phyloP scores from a whole-genome alignment of 1,140 invertebrate genomes.

The Holotrichia oblita region DNA sequence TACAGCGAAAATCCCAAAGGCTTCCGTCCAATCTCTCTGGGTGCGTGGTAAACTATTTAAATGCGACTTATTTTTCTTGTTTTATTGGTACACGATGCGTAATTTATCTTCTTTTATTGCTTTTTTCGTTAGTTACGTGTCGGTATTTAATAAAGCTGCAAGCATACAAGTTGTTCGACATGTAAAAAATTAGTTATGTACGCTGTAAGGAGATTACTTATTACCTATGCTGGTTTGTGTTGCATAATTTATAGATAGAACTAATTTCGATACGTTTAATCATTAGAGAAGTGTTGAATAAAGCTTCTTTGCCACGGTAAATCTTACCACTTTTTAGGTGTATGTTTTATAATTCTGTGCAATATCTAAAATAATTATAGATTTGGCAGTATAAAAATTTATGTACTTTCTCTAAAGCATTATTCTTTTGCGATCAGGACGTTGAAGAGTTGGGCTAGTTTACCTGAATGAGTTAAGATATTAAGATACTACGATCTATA shows the following conservation, averaged over 20 bases:
- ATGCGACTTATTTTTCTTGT: slow-evolving; percentile 17
- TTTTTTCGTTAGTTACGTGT: slow-evolving; percentile 3
- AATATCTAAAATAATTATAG: no score
- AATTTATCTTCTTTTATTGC: slow-evolving; percentile 23
- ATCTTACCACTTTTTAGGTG: no score
- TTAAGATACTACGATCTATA: no score
- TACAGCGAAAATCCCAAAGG: neutral
- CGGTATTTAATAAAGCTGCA: slow-evolving; percentile 1
- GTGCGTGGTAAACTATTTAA: slow-evolving; percentile 1
- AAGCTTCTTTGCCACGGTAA: no score
- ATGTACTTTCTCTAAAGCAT: no score
- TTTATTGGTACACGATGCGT: neutral
- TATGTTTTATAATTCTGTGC: no score
- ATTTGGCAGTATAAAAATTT: no score
- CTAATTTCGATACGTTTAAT: neutral
- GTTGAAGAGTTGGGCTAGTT: no score
- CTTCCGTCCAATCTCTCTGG: neutral
- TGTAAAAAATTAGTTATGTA: neutral
- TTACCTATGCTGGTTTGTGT: neutral
- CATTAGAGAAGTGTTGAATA: no score
- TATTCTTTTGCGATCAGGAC: no score
- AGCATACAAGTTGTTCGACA: neutral
- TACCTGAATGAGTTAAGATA: no score
- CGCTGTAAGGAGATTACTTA: neutral
- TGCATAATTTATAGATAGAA: neutral